phyloP scores from a whole-genome alignment of 2,113 vertebrate genomes.

The Larimichthys crocea region DNA sequence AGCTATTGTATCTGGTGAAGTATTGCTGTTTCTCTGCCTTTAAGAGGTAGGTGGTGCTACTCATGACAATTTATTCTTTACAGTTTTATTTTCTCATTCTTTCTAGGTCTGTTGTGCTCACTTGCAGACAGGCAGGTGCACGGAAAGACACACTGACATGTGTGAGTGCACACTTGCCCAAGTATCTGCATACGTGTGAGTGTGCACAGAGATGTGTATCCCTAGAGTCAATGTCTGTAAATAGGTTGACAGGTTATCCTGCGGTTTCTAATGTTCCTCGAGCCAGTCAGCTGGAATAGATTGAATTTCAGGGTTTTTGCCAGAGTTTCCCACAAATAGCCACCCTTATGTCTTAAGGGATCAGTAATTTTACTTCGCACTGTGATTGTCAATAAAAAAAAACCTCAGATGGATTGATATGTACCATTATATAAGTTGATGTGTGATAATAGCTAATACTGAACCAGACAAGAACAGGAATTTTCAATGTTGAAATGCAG shows the following conservation, averaged over 20 bases:
- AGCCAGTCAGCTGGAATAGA: constrained; percentile 49
- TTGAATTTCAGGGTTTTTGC: constrained; percentile 27
- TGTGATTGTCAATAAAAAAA: constrained; percentile 4
- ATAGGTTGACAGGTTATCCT: constrained; percentile 42
- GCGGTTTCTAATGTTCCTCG: constrained; percentile 25
- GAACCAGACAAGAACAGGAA: neutral
- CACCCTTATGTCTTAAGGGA: neutral
- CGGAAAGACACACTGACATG: neutral
- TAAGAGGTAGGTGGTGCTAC: constrained; percentile 11
- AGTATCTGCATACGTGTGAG: constrained; percentile 6
- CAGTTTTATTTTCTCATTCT: constrained; percentile 18
- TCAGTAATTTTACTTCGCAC: neutral
- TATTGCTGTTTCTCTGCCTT: constrained; percentile 48
- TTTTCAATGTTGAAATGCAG: neutral
- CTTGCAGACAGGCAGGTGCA: constrained; percentile 5
- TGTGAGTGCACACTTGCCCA: neutral
- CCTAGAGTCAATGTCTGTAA: constrained; percentile 22
- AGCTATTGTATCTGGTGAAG: constrained; percentile 48
- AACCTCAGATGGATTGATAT: neutral
- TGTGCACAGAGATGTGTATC: neutral
- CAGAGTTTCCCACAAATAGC: neutral
- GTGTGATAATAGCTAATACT: neutral
- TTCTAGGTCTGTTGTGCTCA: neutral
- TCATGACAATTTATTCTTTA: constrained; percentile 2
- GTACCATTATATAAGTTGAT: constrained; percentile 4